A percentile compares a stretch with the other conserved stretches of the same genome.
These are phyloP conservation scores for Saturnia japonica DNA, from an alignment of 2,888 invertebrate species.

Conservation along the genomic window DNA sequence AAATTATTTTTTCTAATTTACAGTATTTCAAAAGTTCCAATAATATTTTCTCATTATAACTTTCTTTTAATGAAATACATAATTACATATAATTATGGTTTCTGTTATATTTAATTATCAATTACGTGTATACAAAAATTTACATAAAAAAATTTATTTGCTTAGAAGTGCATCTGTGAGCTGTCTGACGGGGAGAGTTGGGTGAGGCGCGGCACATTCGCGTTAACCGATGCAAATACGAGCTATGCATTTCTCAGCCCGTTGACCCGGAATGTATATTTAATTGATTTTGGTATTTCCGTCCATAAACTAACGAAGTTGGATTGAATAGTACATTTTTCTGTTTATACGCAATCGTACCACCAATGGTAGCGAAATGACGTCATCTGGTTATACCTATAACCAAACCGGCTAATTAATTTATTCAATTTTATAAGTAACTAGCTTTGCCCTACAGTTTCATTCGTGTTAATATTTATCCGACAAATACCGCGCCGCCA, in stretches of 20 bases:
- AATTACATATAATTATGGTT: no score
- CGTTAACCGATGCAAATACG: slow-evolving; percentile 34
- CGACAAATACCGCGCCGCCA: no score
- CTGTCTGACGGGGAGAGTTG: slow-evolving; percentile 8
- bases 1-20: no score
- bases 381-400: neutral
- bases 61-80: no score
- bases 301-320: slow-evolving; percentile 54
- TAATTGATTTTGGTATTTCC: slow-evolving; percentile 69
- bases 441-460: no score
- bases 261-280: slow-evolving; percentile 66
- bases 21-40: no score
- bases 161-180: neutral
- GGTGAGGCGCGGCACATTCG: slow-evolving; percentile 16
- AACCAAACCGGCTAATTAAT: no score
- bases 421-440: no score
- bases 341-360: slow-evolving; percentile 1
- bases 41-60: no score
- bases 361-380: neutral
- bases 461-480: no score
- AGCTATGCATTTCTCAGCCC: slow-evolving; percentile 66
- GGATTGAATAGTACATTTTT: slow-evolving; percentile 41
- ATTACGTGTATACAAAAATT: neutral
- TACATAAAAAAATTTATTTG: neutral
- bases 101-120: neutral